Conservation (phyloP, 2,888 invertebrate genomes). For the Synanthedon myopaeformis region DNA sequence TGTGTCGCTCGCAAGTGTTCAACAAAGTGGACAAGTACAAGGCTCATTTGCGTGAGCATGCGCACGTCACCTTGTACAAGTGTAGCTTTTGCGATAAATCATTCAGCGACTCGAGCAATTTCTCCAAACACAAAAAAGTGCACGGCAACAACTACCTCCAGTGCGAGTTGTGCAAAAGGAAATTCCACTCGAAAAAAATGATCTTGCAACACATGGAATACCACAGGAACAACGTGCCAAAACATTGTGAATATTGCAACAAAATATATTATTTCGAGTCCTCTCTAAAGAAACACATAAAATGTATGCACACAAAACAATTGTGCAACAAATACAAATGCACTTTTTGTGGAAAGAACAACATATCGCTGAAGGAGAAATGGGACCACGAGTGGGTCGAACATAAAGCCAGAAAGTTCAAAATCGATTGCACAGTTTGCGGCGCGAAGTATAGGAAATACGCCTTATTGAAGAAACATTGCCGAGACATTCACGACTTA, state of each 20-base stretch:
- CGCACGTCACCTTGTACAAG: slow-evolving; percentile 56
- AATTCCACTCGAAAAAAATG: slow-evolving; percentile 63
- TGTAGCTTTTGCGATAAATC: slow-evolving; percentile 61
- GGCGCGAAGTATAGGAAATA: slow-evolving; percentile 53
- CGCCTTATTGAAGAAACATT: slow-evolving; percentile 47
- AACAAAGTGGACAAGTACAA: slow-evolving; percentile 52
- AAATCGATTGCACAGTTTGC: slow-evolving; percentile 50
- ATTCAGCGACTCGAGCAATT: slow-evolving; percentile 63
- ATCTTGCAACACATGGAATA: slow-evolving; percentile 56
- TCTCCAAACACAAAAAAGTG: slow-evolving; percentile 64
- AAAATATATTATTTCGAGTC: slow-evolving; percentile 54
- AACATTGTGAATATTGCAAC: slow-evolving; percentile 38
- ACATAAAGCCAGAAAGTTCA: slow-evolving; percentile 52
- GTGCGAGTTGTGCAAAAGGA: slow-evolving; percentile 56
- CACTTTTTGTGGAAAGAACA: slow-evolving; percentile 38
- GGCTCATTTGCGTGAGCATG: slow-evolving; percentile 57
- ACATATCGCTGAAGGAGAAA: slow-evolving; percentile 44
- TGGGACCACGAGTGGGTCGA: slow-evolving; percentile 63
- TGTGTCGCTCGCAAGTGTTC: slow-evolving; percentile 43
- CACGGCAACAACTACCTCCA: slow-evolving; percentile 49
- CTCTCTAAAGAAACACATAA: slow-evolving; percentile 52
- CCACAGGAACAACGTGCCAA: slow-evolving; percentile 40
- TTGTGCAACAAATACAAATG: slow-evolving; percentile 31
- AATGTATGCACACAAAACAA: slow-evolving; percentile 35
- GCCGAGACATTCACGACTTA: slow-evolving; percentile 27